These are phyloP conservation scores for Calameuta pallipes DNA, from an alignment of 2,888 invertebrate species.

Conservation along the genomic window DNA sequence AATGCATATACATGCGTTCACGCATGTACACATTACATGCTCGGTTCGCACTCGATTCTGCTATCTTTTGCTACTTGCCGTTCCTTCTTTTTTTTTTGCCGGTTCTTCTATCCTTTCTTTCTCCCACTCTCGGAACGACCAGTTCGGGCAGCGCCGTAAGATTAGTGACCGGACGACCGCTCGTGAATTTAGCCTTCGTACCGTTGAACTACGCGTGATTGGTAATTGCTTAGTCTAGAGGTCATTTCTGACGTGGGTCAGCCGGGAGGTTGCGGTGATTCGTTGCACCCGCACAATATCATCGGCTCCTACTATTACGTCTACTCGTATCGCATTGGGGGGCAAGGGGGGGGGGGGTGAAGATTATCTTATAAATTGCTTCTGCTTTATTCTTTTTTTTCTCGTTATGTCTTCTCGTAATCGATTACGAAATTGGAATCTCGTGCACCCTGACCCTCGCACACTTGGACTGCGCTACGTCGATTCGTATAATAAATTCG, in stretches of 20 bases:
- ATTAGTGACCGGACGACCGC: constrained; percentile 38
- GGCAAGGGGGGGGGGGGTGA: background rate
- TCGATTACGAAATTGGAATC: background rate
- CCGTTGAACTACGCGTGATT: constrained; percentile 37
- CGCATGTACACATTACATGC: background rate
- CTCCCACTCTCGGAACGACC: background rate
- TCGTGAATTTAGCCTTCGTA: constrained; percentile 36
- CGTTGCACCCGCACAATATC: background rate
- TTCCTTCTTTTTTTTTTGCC: background rate
- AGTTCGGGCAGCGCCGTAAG: background rate
- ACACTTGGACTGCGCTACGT: background rate
- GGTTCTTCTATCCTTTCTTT: background rate
- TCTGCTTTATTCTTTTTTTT: background rate
- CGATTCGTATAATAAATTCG: background rate
- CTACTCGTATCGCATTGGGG: background rate
- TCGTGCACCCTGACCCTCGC: background rate
- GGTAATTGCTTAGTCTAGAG: constrained; percentile 39
- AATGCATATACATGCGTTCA: too few species aligned
- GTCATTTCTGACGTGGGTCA: constrained; percentile 1
- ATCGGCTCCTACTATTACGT: background rate
- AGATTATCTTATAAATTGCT: background rate
- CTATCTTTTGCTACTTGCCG: background rate
- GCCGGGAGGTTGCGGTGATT: background rate
- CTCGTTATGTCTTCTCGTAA: background rate
- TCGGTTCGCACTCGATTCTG: background rate